These are phyloP conservation scores for Rotaria sp. DNA, from an alignment of 2,888 invertebrate species.

Conservation along the genomic window DNA sequence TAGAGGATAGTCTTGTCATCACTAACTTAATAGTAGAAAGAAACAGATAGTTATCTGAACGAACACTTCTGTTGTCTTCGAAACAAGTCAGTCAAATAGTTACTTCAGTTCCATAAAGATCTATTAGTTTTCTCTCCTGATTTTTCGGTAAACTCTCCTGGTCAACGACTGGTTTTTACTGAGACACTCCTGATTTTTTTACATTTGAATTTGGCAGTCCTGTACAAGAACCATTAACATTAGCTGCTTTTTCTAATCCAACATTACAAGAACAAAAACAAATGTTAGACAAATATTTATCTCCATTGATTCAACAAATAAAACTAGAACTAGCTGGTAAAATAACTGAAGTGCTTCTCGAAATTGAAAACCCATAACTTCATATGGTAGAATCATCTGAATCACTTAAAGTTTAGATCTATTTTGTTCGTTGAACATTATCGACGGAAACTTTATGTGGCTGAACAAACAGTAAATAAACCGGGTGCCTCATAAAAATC, in stretches of 20 bases:
- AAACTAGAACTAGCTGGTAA: constrained; percentile 87
- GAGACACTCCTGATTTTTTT: too few species aligned
- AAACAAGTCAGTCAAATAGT: too few species aligned
- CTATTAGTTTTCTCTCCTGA: too few species aligned
- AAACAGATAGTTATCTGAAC: too few species aligned
- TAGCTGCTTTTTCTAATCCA: constrained; percentile 33
- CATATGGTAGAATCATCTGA: constrained; percentile 40
- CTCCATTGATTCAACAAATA: constrained; percentile 81
- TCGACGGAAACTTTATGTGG: constrained; percentile 8
- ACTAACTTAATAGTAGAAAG: too few species aligned
- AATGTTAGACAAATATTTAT: constrained; percentile 94
- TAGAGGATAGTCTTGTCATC: too few species aligned
- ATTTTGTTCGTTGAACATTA: not conserved
- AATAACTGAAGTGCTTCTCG: constrained; percentile 96
- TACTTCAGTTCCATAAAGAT: too few species aligned
- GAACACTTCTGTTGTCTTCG: too few species aligned
- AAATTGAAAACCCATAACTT: constrained; percentile 94
- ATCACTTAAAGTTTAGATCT: constrained; percentile 37
- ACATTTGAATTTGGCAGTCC: too few species aligned
- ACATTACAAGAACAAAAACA: constrained; percentile 77
- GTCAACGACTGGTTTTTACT: too few species aligned
- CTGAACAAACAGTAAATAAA: not conserved
- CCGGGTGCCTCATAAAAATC: not conserved
- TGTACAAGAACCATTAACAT: constrained; percentile 39
- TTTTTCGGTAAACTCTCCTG: too few species aligned